Conservation (phyloP, 1,140 invertebrate genomes). For the Drosophila bifasciata region DNA sequence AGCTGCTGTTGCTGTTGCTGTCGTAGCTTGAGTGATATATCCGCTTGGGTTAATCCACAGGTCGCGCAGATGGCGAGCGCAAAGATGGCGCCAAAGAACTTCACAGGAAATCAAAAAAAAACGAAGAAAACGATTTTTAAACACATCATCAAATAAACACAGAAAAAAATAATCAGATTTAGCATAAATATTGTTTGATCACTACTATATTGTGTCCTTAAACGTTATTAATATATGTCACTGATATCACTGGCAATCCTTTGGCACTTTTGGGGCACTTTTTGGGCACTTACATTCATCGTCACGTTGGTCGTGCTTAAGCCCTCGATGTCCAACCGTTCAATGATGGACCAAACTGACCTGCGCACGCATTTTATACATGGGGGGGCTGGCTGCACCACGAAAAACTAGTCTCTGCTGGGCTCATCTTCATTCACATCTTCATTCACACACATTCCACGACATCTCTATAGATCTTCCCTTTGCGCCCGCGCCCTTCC, state of each 20-base stretch:
- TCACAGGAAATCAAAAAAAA: slow-evolving; percentile 26
- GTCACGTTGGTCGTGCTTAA: slow-evolving; percentile 81
- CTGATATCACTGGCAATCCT: slow-evolving; percentile 31
- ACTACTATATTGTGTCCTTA: background rate
- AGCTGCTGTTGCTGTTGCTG: slow-evolving; percentile 35
- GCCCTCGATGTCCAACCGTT: slow-evolving; percentile 80
- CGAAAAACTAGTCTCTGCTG: slow-evolving; percentile 48
- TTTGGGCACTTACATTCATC: slow-evolving; percentile 75
- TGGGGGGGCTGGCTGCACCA: slow-evolving; percentile 27
- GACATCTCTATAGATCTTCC: slow-evolving; percentile 8
- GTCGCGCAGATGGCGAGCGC: slow-evolving; percentile 54
- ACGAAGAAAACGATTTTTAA: slow-evolving; percentile 3
- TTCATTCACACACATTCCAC: slow-evolving; percentile 28
- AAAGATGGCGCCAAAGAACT: slow-evolving; percentile 60
- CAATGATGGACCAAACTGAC: slow-evolving; percentile 75
- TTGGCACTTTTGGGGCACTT: slow-evolving; percentile 33
- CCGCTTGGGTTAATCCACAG: slow-evolving; percentile 56
- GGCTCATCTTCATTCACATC: slow-evolving; percentile 51
- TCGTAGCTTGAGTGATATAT: slow-evolving; percentile 65
- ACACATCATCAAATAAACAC: slow-evolving; percentile 12
- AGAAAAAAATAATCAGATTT: no score
- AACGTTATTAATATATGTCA: slow-evolving; percentile 1
- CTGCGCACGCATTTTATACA: slow-evolving; percentile 76
- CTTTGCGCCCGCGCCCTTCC: no score
- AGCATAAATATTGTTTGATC: background rate